phyloP scores from a whole-genome alignment of 2,797 vertebrate genomes.

The Aselliscus stoliczkanus region DNA sequence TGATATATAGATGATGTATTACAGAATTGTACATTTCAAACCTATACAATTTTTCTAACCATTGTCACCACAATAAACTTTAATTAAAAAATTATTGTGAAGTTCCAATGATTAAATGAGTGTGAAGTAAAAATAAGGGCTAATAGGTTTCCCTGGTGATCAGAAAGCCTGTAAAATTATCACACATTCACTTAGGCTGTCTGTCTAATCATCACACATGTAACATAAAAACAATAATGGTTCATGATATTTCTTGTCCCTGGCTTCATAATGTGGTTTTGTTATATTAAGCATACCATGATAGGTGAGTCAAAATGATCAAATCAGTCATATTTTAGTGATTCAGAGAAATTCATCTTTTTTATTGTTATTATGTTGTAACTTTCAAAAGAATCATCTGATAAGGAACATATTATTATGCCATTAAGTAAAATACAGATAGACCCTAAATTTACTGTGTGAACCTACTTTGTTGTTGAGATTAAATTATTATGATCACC shows the following conservation, averaged over 20 bases:
- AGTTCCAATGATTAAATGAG: too few relatives aligned
- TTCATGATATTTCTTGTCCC: not conserved
- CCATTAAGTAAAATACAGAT: not conserved
- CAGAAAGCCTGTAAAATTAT: not conserved
- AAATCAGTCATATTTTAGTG: not conserved
- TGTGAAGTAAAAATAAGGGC: not conserved
- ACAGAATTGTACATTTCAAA: too few relatives aligned
- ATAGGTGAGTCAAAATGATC: not conserved
- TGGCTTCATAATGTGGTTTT: not conserved
- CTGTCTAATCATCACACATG: not conserved
- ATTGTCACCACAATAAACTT: too few relatives aligned
- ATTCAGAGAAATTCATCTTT: not conserved
- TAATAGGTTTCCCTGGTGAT: not conserved
- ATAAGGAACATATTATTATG: not conserved
- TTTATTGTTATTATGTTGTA: not conserved
- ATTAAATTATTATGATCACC: not conserved
- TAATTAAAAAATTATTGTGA: too few relatives aligned
- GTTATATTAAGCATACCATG: not conserved
- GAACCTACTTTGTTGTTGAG: not conserved
- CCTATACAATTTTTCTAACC: too few relatives aligned
- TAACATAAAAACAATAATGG: not conserved
- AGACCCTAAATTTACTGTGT: not conserved
- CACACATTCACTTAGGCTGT: not conserved
- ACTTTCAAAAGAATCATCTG: constrained; percentile 7
- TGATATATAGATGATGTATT: too few relatives aligned